phyloP scores from a whole-genome alignment of 2,888 invertebrate species.

The Drosophila subsilvestris region DNA sequence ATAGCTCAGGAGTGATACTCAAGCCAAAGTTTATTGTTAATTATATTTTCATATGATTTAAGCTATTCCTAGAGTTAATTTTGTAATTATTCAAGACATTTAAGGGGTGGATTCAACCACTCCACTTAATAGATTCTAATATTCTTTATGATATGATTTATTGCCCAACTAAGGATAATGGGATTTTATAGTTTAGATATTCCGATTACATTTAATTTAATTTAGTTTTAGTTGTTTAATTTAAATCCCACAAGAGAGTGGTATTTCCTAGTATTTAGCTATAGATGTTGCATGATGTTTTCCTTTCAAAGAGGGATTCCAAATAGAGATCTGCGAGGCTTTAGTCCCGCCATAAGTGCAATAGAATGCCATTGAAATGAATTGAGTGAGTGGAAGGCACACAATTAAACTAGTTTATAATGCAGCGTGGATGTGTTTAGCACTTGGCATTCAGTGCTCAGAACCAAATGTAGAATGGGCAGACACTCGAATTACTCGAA shows the following conservation, averaged over 20 bases:
- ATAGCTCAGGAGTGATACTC: not conserved
- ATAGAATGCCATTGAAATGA: not conserved
- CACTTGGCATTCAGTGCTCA: too few species aligned
- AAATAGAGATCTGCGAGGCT: not conserved
- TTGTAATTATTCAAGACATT: constrained; percentile 22
- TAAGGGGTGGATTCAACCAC: not conserved
- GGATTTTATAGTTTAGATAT: not conserved
- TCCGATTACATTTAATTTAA: constrained; percentile 1
- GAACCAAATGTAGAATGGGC: too few species aligned
- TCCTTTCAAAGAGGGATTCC: not conserved
- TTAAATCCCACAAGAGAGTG: constrained; percentile 9
- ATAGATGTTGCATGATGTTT: too few species aligned
- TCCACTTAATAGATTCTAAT: not conserved
- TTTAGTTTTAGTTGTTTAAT: constrained; percentile 32
- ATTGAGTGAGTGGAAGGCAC: not conserved
- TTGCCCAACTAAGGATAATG: not conserved
- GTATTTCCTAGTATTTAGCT: not conserved
- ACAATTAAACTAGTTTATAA: not conserved
- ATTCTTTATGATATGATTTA: not conserved
- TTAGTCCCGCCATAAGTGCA: not conserved
- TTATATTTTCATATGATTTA: not conserved
- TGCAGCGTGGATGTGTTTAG: not conserved
- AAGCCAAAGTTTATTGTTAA: constrained; percentile 6
- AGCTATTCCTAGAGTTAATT: constrained; percentile 21
- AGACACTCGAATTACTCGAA: too few species aligned